Conservation (phyloP, 1,140 invertebrate genomes). For the Papilio xuthus region DNA sequence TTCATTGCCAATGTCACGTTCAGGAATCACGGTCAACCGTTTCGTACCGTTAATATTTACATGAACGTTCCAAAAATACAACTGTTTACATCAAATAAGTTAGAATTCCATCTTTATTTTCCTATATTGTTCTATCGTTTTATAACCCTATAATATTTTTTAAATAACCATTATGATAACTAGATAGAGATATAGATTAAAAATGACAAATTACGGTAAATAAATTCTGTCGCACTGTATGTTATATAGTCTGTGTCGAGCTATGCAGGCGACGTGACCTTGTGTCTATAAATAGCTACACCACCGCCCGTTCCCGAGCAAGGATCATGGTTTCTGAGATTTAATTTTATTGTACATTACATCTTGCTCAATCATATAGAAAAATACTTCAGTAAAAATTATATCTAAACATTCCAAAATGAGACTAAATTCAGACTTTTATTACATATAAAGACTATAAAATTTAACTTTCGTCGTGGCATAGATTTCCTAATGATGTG, state of each 20-base stretch:
- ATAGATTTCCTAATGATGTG: too few species aligned
- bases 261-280: conserved; percentile 24
- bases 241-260: conserved; percentile 3
- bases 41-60: not conserved
- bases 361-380: not conserved
- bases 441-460: too few species aligned
- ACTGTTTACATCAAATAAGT: not conserved
- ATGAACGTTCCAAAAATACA: not conserved
- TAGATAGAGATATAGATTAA: too few species aligned
- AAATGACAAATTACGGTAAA: too few species aligned
- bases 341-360: not conserved
- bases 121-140: not conserved
- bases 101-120: not conserved
- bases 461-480: too few species aligned
- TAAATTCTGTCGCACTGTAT: not conserved
- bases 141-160: too few species aligned
- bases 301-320: not conserved
- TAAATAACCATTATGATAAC: too few species aligned
- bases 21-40: conserved; percentile 11
- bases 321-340: conserved; percentile 28
- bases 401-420: too few species aligned
- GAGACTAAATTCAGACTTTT: too few species aligned
- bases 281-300: conserved; percentile 23
- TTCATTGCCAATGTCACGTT: conserved; percentile 29
- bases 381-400: not conserved